Evolutionary conservation across 2,888 invertebrate species (phyloP), one percentile per base, ranked within the genome.

Genomic region (Oxystoma pomonae): DNA sequence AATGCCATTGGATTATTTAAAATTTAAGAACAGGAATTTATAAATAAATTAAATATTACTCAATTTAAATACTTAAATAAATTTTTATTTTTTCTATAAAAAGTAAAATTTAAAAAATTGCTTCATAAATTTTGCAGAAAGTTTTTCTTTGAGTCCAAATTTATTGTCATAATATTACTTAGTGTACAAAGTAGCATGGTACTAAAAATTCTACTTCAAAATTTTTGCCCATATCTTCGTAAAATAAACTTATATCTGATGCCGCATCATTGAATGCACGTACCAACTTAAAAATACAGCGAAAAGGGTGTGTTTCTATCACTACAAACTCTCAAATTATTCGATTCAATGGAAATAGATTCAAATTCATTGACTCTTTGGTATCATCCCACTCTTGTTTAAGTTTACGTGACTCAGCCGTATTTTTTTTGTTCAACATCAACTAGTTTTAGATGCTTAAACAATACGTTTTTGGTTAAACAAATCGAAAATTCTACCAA

Each of bases 261-360:
- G 60, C 58, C 57, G 57, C 20, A 49, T 58, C 60, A 63, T 63
- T 60, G 53, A 60, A 57, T 12, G 12, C 22, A 12, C 60, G 58
- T 63, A 57, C 53, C 63, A 63, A 59, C 60, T 60, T 63, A 52
- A 60, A 58, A 51, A 57, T 53, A 57, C 60, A 55, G 55, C 58
- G 60, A 58, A 63, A 60, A 60, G 63, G 63, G 60, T 60, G 60
- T 63, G 63, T 63, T 35, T 35, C 12, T 12, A 35, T 7, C 35
- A 12, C 35, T 35, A 35, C 12, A 35, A 12, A 35, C 35, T 35
- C 5, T 35, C 35, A 35, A 35, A 35, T 35, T 35, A 12, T 35
- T 3, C 3, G 12, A 12, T 35, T 35, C 35, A 35, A 35, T 35
- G 12, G 35, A n/a, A n/a, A 7, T 35, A 12, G 12, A 35, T 35